Percentiles rank a stretch among this genome's conserved stretches.
These are phyloP conservation scores for Synchiropus splendidus DNA, from an alignment of 2,113 vertebrate species.

Conservation along the genomic window DNA sequence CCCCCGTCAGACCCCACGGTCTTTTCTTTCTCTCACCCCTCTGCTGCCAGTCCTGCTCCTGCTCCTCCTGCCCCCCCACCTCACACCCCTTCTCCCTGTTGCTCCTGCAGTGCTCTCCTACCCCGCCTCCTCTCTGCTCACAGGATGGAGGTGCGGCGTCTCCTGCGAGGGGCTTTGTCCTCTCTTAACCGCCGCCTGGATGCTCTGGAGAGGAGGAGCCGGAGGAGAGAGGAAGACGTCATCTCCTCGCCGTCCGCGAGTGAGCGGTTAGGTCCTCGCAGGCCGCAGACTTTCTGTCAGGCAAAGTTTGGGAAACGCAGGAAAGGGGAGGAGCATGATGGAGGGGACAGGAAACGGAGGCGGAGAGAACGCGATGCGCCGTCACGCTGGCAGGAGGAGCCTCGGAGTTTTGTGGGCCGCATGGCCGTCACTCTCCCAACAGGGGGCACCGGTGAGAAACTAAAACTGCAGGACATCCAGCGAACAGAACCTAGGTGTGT, in stretches of 20 bases:
- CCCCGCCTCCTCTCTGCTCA: slow-evolving; percentile 48
- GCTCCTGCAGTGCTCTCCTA: slow-evolving; percentile 42
- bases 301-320: slow-evolving; percentile 4
- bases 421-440: slow-evolving; percentile 25
- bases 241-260: slow-evolving; percentile 5
- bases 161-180: slow-evolving; percentile 41
- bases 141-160: slow-evolving; percentile 43
- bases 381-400: neutral
- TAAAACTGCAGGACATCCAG: too few relatives aligned
- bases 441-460: slow-evolving; percentile 7
- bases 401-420: slow-evolving; percentile 31
- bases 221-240: slow-evolving; percentile 9
- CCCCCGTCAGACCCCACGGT: too few relatives aligned
- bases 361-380: neutral
- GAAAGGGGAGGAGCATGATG: neutral
- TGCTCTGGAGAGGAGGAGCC: slow-evolving; percentile 34
- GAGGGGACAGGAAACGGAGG: slow-evolving; percentile 17
- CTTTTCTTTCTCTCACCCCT: neutral
- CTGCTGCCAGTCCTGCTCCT: neutral
- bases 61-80: neutral
- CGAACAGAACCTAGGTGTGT: too few relatives aligned
- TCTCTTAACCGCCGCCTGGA: slow-evolving; percentile 41
- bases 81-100: slow-evolving; percentile 12
- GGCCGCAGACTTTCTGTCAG: slow-evolving; percentile 6
- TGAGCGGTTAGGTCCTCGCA: neutral